Evolutionary conservation across 1,140 invertebrate genomes (phyloP), one percentile per base, ranked within the genome.

Genomic region (Heliconius himera): DNA sequence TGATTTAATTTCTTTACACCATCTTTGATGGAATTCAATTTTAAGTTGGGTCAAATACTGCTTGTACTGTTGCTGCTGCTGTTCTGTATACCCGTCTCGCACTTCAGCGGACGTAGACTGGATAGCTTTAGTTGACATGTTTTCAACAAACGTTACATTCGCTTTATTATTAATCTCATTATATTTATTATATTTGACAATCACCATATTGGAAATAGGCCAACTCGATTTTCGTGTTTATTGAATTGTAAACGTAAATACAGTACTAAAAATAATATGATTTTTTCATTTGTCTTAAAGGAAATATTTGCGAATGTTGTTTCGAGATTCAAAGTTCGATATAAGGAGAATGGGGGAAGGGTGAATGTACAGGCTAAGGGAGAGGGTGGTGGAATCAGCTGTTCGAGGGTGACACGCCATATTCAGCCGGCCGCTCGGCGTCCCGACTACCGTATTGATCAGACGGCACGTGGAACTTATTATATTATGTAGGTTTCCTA

Each of bases 401-500:
- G 93, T 92, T 92, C 90, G 89, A 87, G 92, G 91, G 91, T 90
- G 88, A 87, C 85, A 88, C 86, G 85, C 83, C 85, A 84, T 85
- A 81, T 81, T 84, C 83, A 88, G 88, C 85, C 89, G 87, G 86
- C 84, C 87, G 89, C 86, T 89, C 85, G 90, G 82, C 87, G 89
- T 91, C 88, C 86, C 92, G 90, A 87, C 92, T 85, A 82, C 80
- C 80, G 84, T 94, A 94, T 94, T 91, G 93, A 94, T 94, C 90
- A 93, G 90, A 77, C 85, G 85, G 83, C 91, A 92, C 90, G 91
- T 92, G 89, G 83, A 85, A 83, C 85, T 85, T 84, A 70, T 80
- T 82, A 66, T 71, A 74, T 77, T 77, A 71, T 77, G 38, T 77
- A 77, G 75, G 75, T 76, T 66, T 76, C 60, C 60, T 41, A 46